Evolutionary conservation across 2,888 invertebrate genomes (phyloP), one percentile per base, ranked within the genome.

Genomic region (Cataglyphis livida): DNA sequence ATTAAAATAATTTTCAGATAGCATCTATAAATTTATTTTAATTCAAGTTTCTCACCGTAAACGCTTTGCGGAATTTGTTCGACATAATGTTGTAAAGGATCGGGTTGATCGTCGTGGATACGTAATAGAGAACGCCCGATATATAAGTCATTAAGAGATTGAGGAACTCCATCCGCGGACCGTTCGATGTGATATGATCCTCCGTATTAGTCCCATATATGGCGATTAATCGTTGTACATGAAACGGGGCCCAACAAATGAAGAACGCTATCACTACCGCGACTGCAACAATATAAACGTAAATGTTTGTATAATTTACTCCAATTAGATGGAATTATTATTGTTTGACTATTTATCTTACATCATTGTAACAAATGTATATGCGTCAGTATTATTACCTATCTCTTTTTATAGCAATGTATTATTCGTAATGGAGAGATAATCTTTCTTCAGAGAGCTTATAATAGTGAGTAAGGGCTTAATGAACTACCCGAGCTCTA

Each of bases 51-150:
- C 95, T 95, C 95, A 98, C 98, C 97, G 97, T 98, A 95, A 99
- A 99, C 65, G 99, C 99, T 88, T 97, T 97, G 66, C 98, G 96
- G 94, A 98, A 99, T 94, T 98, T 98, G 94, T 98, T 97, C 12
- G 98, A 98, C 98, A 99, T 98, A 78, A 98, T 97, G 95, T 98
- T 98, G 95, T 99, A 99, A 57, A 99, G 96, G 86, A 99, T 96
- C 0, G 99, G 99, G 95, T 99, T 99, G 93, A 99, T 97, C 91
- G 98, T 98, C 12, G 99, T 98, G 9, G 98, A 98, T 90, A 98
- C 95, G 95, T 98, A 99, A 95, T 99, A 99, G 84, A 98, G 96
- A 0, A 99, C 96, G 0, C 99, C 99, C 0, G 98, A 98, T 54
- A 97, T 95, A 94, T 98, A 98, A 4, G 97, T 98, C 81, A 98